A percentile compares a stretch with the other conserved stretches of the same genome.
Conservation (phyloP, 2,888 invertebrate genomes). For the Trichacis sp. region DNA sequence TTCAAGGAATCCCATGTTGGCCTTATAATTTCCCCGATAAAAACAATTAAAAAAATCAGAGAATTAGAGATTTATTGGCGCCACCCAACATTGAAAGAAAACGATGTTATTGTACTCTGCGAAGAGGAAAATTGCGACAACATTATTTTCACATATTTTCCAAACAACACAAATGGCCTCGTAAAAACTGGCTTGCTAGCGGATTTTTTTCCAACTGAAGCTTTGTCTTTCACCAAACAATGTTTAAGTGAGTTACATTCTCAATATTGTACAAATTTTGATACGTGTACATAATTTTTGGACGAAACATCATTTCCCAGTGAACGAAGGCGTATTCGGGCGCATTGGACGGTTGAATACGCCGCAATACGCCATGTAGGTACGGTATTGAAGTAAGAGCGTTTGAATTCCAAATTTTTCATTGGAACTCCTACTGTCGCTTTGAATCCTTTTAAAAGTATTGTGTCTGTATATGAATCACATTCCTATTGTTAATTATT, state of each 20-base stretch:
- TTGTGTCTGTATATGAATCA: too few species aligned
- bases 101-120: slow-evolving; percentile 51
- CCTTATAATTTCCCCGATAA: slow-evolving; percentile 55
- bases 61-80: slow-evolving; percentile 58
- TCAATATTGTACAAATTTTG: neutral
- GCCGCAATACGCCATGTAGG: too few species aligned
- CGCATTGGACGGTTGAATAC: too few species aligned
- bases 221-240: slow-evolving; percentile 48
- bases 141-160: slow-evolving; percentile 46
- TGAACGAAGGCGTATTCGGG: too few species aligned
- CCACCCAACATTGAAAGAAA: slow-evolving; percentile 43
- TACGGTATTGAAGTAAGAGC: too few species aligned
- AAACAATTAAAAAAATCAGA: slow-evolving; percentile 42
- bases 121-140: slow-evolving; percentile 29
- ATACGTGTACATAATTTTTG: neutral
- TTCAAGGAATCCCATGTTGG: slow-evolving; percentile 48
- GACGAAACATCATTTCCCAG: neutral
- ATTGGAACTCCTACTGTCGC: too few species aligned
- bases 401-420: too few species aligned
- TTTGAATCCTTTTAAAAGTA: too few species aligned
- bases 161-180: slow-evolving; percentile 44
- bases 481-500: too few species aligned
- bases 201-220: slow-evolving; percentile 48
- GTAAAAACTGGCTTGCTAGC: slow-evolving; percentile 50
- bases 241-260: slow-evolving; percentile 50